Base-by-base conservation (phyloP, 2,797 vertebrate genomes). In the Aplochiton taeniatus region DNA sequence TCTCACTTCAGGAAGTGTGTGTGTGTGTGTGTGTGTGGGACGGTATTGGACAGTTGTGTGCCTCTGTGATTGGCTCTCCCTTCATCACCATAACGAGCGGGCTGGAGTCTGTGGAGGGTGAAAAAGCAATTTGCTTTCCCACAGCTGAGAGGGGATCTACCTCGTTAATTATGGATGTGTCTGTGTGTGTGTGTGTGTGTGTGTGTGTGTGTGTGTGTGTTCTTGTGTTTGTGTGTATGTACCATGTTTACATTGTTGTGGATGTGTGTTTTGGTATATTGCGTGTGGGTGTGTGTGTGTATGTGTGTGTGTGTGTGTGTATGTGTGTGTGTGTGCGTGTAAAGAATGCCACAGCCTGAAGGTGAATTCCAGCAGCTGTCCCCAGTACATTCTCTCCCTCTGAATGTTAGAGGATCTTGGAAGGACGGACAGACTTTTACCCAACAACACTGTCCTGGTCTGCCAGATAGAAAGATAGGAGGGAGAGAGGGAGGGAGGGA, bases 91-190 rank as follows among this genome's bases (percentile, higher is more conserved):
- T 90, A 89, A 90, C 77, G 74, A 89, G 88, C 82, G 46, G 75
- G 63, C 82, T 80, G 85, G 84, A 90, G 87, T 91, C 91, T 90
- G 81, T 87, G 87, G 82, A 88, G 87, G 88, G 86, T 88, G 85
- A 90, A 90, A 90, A 91, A 92, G 89, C 91, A 87, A 91, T 61
- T 91, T 92, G 91, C 84, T 89, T 84, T 87, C 77, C 82, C 83
- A 84, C 82, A 87, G 88, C 86, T 89, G 87, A 91, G 83, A 81
- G 86, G 88, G 86, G 88, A 88, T 89, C 76, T 84, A 76, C 80
- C 70, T 82, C 83, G 88, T 90, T 91, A 89, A 92, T 91, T 90
- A 88, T 89, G 76, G 75, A 59, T 75, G 65, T 58, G 59, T 76
- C 68, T 79, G 68, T 74, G 57, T 74, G 66, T 65, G 50, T 59